These are phyloP conservation scores for Zaprionus davidi DNA, from an alignment of 1,140 invertebrate genomes.

Conservation along the genomic window DNA sequence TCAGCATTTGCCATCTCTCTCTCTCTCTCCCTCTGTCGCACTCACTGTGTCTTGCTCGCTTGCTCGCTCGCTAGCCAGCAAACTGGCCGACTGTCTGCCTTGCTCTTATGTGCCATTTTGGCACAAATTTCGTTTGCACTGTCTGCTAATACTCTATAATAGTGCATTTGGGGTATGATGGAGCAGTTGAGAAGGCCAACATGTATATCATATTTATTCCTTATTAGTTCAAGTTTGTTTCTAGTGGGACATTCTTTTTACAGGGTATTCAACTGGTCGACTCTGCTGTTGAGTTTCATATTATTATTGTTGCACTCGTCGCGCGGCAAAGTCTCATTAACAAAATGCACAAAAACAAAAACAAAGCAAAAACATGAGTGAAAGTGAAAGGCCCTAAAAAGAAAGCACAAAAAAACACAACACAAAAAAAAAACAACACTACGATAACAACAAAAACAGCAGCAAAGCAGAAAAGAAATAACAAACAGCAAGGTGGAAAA, in stretches of 20 bases:
- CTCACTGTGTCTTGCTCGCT: too few species aligned
- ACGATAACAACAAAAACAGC: conserved; percentile 32
- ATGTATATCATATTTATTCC: too few species aligned
- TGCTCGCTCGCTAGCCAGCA: conserved; percentile 22
- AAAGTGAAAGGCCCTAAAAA: conserved; percentile 38
- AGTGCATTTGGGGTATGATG: not conserved
- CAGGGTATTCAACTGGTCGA: conserved; percentile 11
- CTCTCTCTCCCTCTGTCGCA: not conserved
- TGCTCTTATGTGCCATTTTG: conserved; percentile 71
- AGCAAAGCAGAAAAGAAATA: conserved; percentile 14
- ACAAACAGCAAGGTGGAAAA: conserved; percentile 23
- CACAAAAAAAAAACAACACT: conserved; percentile 5
- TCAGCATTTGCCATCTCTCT: conserved; percentile 11
- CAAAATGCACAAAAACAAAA: conserved; percentile 41
- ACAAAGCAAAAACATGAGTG: conserved; percentile 35
- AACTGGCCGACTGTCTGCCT: conserved; percentile 22
- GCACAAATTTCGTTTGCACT: conserved; percentile 55
- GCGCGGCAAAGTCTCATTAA: conserved; percentile 58
- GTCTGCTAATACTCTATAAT: conserved; percentile 26
- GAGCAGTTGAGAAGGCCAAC: too few species aligned
- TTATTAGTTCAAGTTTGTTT: too few species aligned
- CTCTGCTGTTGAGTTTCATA: not conserved
- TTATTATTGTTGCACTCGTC: conserved; percentile 22
- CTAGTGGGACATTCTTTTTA: not conserved
- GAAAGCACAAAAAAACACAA: conserved; percentile 9